A percentile compares a stretch with the other conserved stretches of the same genome.
These are phyloP conservation scores for Notarius lentiginosus DNA, from an alignment of 2,113 vertebrate species.

Conservation along the genomic window DNA sequence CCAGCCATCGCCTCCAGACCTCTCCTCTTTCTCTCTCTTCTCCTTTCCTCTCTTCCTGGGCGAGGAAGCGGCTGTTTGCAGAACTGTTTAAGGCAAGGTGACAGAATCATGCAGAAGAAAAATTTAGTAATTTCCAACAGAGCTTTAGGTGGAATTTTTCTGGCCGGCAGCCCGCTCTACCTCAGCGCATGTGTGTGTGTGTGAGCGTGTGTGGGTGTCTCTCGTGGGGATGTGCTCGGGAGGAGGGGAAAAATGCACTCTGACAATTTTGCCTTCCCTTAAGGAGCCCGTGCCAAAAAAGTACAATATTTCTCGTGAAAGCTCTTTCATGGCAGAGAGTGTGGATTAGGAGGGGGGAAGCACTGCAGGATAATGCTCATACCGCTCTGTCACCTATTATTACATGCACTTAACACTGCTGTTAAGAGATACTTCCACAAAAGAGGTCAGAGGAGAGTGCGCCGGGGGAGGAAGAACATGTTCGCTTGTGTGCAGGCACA, in stretches of 20 bases:
- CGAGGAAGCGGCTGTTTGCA: constrained; percentile 55
- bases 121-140: constrained; percentile 66
- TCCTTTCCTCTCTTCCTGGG: constrained; percentile 2
- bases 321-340: constrained; percentile 70
- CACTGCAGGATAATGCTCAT: constrained; percentile 68
- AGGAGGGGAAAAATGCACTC: constrained; percentile 69
- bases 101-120: constrained; percentile 66
- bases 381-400: constrained; percentile 70
- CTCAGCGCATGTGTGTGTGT: constrained; percentile 50
- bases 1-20: constrained; percentile 17
- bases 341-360: constrained; percentile 62
- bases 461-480: constrained; percentile 28
- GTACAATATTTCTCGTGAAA: constrained; percentile 62
- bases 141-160: constrained; percentile 67
- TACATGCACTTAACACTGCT: constrained; percentile 68
- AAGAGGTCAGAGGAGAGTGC: constrained; percentile 66
- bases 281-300: constrained; percentile 65
- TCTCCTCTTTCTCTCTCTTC: constrained; percentile 4
- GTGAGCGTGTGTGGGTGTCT: constrained; percentile 29
- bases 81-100: constrained; percentile 71
- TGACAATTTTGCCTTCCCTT: constrained; percentile 72
- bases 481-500: constrained; percentile 34
- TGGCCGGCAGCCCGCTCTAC: constrained; percentile 55
- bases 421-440: constrained; percentile 72
- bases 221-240: constrained; percentile 62